Evolutionary conservation across 2,113 vertebrate species (phyloP).

Genomic region (Leptobrachium leishanense): DNA sequence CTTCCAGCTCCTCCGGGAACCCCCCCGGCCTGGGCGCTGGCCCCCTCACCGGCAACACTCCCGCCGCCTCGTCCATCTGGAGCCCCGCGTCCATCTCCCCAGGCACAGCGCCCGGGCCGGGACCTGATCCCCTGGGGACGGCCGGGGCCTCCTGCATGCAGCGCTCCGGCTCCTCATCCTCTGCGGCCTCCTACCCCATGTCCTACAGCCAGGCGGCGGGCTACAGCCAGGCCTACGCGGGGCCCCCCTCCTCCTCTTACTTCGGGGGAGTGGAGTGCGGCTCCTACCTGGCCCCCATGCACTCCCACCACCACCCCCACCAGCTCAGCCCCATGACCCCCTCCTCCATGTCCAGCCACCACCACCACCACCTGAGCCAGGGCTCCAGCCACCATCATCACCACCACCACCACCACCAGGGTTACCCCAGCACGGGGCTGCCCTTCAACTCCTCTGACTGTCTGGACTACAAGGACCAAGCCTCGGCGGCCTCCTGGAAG

Average conservation of each 20-base stretch:
- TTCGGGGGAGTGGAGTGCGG: constrained; percentile 94
- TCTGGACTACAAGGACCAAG: constrained; percentile 98
- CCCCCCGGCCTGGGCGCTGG: constrained; percentile 69
- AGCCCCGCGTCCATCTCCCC: constrained; percentile 95
- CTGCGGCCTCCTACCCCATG: constrained; percentile 84
- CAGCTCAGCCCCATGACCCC: constrained; percentile 96
- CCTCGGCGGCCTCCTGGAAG: constrained; percentile 86
- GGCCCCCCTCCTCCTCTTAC: constrained; percentile 85
- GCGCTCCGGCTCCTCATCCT: constrained; percentile 72
- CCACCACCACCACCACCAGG: constrained; percentile 87
- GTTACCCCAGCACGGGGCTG: constrained; percentile 80
- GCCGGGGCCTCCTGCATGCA: constrained; percentile 93
- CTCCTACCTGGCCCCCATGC: constrained; percentile 95
- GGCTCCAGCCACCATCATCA: constrained; percentile 88
- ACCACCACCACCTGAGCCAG: constrained; percentile 84
- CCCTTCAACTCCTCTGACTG: constrained; percentile 95
- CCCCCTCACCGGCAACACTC: constrained; percentile 81
- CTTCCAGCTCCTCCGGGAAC: constrained; percentile 61
- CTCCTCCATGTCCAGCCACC: constrained; percentile 85
- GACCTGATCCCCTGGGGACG: constrained; percentile 78
- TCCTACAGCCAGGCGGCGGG: constrained; percentile 90
- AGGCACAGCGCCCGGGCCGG: constrained; percentile 74
- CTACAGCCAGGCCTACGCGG: constrained; percentile 88
- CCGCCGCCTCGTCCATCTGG: constrained; percentile 89
- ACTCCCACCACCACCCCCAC: constrained; percentile 90